These are phyloP conservation scores for Gymnocypris eckloni DNA, from an alignment of 2,797 vertebrate species.

Conservation along the genomic window DNA sequence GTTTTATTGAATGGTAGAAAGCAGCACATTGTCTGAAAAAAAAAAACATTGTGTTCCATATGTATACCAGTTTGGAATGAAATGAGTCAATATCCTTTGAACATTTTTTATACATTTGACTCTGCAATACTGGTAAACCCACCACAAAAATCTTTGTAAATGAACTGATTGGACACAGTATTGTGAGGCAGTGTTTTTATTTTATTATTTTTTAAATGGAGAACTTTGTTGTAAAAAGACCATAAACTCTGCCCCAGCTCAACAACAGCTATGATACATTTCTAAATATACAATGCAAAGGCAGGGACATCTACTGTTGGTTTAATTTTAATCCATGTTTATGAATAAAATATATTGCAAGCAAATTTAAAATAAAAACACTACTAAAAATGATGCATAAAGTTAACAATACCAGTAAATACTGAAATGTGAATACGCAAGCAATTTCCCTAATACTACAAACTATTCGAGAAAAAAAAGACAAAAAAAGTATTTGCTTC, in stretches of 20 bases:
- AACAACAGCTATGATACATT: conserved; percentile 60
- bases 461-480: not conserved
- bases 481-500: too few species aligned
- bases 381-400: conserved; percentile 54
- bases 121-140: not conserved
- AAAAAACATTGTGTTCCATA: not conserved
- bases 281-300: conserved; percentile 69
- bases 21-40: not conserved
- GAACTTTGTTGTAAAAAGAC: conserved; percentile 63
- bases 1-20: not conserved
- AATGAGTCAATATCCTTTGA: not conserved
- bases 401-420: conserved; percentile 62
- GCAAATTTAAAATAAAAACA: conserved; percentile 36
- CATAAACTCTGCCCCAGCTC: conserved; percentile 61
- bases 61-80: not conserved
- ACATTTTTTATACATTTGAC: not conserved
- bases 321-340: conserved; percentile 63
- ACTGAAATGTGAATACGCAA: conserved; percentile 21
- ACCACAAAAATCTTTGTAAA: not conserved
- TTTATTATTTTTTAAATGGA: conserved; percentile 69
- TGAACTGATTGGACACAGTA: conserved; percentile 5
- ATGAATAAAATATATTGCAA: conserved; percentile 73
- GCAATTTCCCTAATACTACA: conserved; percentile 13
- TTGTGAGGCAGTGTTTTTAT: conserved; percentile 63
- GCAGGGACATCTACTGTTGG: conserved; percentile 68